Evolutionary conservation across 2,888 invertebrate species (phyloP).

Genomic region (Tubiluchus corallicola): DNA sequence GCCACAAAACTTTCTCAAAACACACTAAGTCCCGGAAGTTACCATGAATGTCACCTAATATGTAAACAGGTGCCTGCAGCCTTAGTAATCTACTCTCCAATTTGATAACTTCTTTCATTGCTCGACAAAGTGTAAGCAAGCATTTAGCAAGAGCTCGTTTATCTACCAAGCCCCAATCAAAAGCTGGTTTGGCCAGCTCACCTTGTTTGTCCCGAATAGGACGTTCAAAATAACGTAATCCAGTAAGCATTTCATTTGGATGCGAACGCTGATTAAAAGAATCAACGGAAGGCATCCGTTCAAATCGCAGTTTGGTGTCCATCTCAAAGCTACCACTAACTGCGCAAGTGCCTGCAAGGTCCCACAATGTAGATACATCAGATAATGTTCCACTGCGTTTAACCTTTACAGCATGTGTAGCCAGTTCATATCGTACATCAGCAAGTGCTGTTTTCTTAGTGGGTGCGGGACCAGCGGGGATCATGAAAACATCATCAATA

Average conservation of each 20-base stretch:
- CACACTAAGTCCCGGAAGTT: conserved; percentile 46
- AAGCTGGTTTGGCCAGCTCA: conserved; percentile 17
- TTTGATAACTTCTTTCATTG: conserved; percentile 33
- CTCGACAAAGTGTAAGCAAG: conserved; percentile 35
- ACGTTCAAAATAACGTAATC: conserved; percentile 16
- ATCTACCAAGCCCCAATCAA: conserved; percentile 31
- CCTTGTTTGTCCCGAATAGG: conserved; percentile 5
- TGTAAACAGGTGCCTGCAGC: conserved; percentile 37
- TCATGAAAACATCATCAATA: too few relatives aligned
- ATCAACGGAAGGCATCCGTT: conserved; percentile 34
- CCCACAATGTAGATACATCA: conserved; percentile 38
- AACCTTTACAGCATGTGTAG: conserved; percentile 39
- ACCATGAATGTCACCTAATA: conserved; percentile 51
- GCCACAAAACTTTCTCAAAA: conserved; percentile 50
- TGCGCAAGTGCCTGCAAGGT: conserved; percentile 24
- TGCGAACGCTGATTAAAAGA: conserved; percentile 37
- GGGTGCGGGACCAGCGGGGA: neutral
- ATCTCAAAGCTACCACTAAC: conserved; percentile 24
- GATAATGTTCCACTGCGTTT: conserved; percentile 37
- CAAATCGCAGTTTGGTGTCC: conserved; percentile 25
- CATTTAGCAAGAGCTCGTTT: conserved; percentile 32
- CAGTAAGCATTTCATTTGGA: conserved; percentile 39
- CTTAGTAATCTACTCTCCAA: conserved; percentile 36
- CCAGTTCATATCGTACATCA: conserved; percentile 35
- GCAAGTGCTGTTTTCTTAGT: conserved; percentile 9